Evolutionary conservation across 2,113 vertebrate species (phyloP).

Genomic region (Percopsis transmontana): DNA sequence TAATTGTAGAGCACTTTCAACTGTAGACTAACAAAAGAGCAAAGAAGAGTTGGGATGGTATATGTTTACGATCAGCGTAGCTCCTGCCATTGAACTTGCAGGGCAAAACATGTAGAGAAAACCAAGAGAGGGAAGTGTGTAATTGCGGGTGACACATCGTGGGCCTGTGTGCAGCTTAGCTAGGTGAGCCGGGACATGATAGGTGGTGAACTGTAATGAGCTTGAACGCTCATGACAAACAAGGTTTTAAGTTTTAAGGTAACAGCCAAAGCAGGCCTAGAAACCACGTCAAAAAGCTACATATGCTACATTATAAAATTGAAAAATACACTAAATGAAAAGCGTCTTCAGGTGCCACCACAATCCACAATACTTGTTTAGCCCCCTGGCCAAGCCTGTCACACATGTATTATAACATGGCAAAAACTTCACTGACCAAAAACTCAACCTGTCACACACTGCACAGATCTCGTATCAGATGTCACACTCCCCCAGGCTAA

Average conservation of each 20-base stretch:
- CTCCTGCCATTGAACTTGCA: not conserved
- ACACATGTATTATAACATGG: slow-evolving; percentile 42
- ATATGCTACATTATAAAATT: not conserved
- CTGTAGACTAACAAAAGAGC: slow-evolving; percentile 12
- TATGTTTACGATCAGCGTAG: not conserved
- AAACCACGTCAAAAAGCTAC: not conserved
- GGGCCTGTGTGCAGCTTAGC: slow-evolving; percentile 9
- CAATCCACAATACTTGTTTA: slow-evolving; percentile 16
- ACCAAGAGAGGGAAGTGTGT: slow-evolving; percentile 18
- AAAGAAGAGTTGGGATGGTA: slow-evolving; percentile 13
- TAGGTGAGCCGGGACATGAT: slow-evolving; percentile 13
- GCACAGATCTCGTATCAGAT: slow-evolving; percentile 34
- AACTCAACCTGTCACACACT: slow-evolving; percentile 38
- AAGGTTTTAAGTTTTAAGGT: not conserved
- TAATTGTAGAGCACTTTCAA: slow-evolving; percentile 7
- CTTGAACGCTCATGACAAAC: slow-evolving; percentile 3
- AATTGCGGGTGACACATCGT: slow-evolving; percentile 19
- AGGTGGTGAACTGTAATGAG: slow-evolving; percentile 11
- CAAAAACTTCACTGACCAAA: slow-evolving; percentile 15
- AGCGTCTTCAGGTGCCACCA: slow-evolving; percentile 8
- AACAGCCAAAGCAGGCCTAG: not conserved
- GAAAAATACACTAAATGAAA: slow-evolving; percentile 2
- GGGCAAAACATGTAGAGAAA: slow-evolving; percentile 17
- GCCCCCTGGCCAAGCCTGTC: slow-evolving; percentile 23
- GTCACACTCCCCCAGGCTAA: slow-evolving; percentile 25